Percentiles rank a stretch among this genome's conserved stretches.
Evolutionary conservation across 1,140 invertebrate species (phyloP).

Genomic region (Papilio dardanus): DNA sequence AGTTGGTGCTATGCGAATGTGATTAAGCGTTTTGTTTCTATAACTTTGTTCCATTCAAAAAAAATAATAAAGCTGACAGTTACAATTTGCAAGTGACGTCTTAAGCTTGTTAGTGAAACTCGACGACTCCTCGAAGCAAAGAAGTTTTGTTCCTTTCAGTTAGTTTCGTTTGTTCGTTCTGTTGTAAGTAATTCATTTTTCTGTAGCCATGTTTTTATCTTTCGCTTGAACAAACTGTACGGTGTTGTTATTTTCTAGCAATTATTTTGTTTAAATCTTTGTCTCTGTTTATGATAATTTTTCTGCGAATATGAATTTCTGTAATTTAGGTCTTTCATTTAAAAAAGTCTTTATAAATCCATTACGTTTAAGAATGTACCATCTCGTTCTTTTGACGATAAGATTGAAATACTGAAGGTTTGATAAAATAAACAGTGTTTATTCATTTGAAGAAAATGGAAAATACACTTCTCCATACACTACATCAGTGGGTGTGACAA

Average conservation of each 20-base stretch:
- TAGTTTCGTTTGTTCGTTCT: conserved; percentile 44
- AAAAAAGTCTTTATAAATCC: no score
- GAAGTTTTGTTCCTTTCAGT: conserved; percentile 41
- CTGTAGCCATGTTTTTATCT: conserved; percentile 29
- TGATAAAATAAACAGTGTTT: not conserved
- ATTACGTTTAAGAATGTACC: no score
- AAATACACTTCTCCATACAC: conserved; percentile 11
- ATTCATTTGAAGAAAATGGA: conserved; percentile 21
- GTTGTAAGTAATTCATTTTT: conserved; percentile 35
- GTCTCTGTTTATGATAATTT: conserved; percentile 8
- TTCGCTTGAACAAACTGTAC: conserved; percentile 27
- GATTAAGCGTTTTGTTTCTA: conserved; percentile 34
- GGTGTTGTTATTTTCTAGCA: conserved; percentile 30
- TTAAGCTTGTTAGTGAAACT: conserved; percentile 57
- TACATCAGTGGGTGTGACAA: conserved; percentile 35
- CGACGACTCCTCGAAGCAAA: conserved; percentile 47
- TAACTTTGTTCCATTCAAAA: conserved; percentile 15
- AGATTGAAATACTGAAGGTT: not conserved
- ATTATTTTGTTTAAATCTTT: conserved; percentile 14
- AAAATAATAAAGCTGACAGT: conserved; percentile 36
- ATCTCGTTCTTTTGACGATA: not conserved
- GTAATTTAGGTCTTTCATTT: no score
- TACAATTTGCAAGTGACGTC: conserved; percentile 50
- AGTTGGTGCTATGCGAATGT: not conserved
- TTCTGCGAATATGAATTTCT: no score